Evolutionary conservation across 2,113 vertebrate genomes (phyloP).

Genomic region (Callionymus lyra): DNA sequence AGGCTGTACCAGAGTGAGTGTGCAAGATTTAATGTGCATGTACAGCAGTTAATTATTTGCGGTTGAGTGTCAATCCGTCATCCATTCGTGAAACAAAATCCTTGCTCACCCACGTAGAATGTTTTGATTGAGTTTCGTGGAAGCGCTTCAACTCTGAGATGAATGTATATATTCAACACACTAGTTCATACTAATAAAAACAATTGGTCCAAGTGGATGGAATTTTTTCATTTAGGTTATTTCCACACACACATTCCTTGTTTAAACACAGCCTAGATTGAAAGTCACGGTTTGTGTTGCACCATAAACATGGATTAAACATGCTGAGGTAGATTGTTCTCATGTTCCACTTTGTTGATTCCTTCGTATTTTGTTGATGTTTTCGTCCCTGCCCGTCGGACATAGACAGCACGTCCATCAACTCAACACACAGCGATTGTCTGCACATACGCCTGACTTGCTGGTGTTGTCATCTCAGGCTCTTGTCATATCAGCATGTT

Average conservation of each 20-base stretch:
- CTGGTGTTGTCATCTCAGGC: conserved; percentile 10
- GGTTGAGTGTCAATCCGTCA: conserved; percentile 7
- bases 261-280: too few relatives aligned
- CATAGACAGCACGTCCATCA: neutral
- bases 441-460: conserved; percentile 6
- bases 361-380: neutral
- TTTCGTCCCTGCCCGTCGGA: conserved; percentile 1
- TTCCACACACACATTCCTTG: too few relatives aligned
- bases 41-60: conserved; percentile 13
- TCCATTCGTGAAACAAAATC: conserved; percentile 19
- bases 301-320: too few relatives aligned
- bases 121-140: conserved; percentile 13
- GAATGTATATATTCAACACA: conserved; percentile 4
- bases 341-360: neutral
- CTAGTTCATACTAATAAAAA: conserved; percentile 3
- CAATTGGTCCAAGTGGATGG: too few relatives aligned
- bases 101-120: conserved; percentile 7
- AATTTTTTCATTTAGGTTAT: too few relatives aligned
- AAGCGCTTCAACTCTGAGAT: conserved; percentile 15
- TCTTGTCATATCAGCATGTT: conserved; percentile 17
- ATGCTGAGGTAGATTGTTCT: too few relatives aligned
- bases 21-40: neutral
- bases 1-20: too few relatives aligned
- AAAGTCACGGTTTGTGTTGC: too few relatives aligned
- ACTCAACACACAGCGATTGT: neutral